Conservation (phyloP, 2,797 vertebrate genomes). For the Xiphophorus birchmanni region DNA sequence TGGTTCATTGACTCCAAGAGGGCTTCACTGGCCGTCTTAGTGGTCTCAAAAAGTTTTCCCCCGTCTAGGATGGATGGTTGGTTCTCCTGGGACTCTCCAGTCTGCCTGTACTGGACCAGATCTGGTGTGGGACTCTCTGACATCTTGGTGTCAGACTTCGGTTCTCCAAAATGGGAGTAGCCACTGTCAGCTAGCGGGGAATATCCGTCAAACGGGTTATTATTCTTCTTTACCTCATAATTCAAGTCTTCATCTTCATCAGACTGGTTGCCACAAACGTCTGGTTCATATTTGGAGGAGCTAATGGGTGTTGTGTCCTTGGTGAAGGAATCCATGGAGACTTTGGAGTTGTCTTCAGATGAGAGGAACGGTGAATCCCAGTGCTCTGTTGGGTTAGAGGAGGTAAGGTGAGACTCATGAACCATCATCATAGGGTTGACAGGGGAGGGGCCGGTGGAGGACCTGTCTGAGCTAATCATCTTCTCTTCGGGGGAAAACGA, state of each 20-base stretch:
- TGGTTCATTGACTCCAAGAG: constrained; percentile 81
- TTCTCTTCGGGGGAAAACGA: constrained; percentile 79
- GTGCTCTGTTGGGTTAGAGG: constrained; percentile 82
- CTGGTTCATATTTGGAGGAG: constrained; percentile 63
- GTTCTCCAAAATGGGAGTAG: constrained; percentile 75
- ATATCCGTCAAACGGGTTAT: constrained; percentile 78
- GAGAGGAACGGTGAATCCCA: constrained; percentile 73
- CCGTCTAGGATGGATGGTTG: constrained; percentile 81
- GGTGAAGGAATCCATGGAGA: constrained; percentile 75
- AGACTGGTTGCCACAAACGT: constrained; percentile 64
- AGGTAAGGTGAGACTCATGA: constrained; percentile 81
- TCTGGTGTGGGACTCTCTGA: constrained; percentile 94
- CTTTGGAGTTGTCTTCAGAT: constrained; percentile 74
- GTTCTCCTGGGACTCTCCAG: constrained; percentile 84
- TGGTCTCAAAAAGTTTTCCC: constrained; percentile 84
- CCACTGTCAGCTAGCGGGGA: constrained; percentile 73
- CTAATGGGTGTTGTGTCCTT: constrained; percentile 66
- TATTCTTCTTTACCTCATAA: constrained; percentile 78
- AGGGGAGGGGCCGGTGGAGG: constrained; percentile 65
- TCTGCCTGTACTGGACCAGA: constrained; percentile 91
- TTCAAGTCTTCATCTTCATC: constrained; percentile 81
- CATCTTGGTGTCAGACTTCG: constrained; percentile 74
- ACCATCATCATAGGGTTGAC: constrained; percentile 65
- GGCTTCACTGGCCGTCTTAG: constrained; percentile 80
- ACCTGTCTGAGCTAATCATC: constrained; percentile 69